Percentiles rank a stretch among this genome's conserved stretches.
These are phyloP conservation scores for Romanogobio albipinnatus DNA, from an alignment of 2,113 vertebrate species.

Conservation along the genomic window DNA sequence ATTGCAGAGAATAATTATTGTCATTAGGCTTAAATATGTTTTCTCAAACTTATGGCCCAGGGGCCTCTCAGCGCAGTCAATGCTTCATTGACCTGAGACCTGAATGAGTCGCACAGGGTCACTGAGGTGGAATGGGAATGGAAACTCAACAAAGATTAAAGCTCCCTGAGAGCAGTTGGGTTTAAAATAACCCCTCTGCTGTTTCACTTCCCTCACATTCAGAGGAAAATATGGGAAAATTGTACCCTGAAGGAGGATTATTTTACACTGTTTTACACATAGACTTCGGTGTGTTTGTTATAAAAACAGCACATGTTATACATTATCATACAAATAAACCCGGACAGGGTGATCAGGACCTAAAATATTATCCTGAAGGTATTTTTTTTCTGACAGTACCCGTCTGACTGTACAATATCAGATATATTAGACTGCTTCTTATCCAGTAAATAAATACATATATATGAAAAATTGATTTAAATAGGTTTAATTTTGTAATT, in stretches of 20 bases:
- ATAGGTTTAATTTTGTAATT: not conserved
- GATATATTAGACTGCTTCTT: not conserved
- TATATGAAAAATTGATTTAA: not conserved
- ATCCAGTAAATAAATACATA: not conserved
- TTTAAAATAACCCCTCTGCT: constrained; percentile 21
- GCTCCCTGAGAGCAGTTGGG: not conserved
- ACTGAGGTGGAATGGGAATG: constrained; percentile 32
- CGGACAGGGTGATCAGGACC: not conserved
- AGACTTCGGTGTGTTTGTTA: not conserved
- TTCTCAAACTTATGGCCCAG: constrained; percentile 28
- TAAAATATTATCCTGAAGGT: not conserved
- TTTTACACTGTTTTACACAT: not conserved
- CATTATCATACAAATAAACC: not conserved
- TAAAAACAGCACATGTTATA: not conserved
- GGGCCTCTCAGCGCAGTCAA: constrained; percentile 41
- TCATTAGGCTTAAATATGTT: constrained; percentile 55
- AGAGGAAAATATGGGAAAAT: not conserved
- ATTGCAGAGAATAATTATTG: constrained; percentile 50
- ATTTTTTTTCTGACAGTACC: not conserved
- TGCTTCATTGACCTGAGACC: constrained; percentile 54
- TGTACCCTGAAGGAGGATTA: not conserved
- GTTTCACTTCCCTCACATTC: constrained; percentile 1
- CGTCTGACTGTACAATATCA: not conserved
- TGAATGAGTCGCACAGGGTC: constrained; percentile 35
- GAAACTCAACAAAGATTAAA: constrained; percentile 30